Percentiles rank a stretch among this genome's conserved stretches.
Evolutionary conservation across 2,797 vertebrate genomes (phyloP).

Genomic region (Oreochromis grahami): DNA sequence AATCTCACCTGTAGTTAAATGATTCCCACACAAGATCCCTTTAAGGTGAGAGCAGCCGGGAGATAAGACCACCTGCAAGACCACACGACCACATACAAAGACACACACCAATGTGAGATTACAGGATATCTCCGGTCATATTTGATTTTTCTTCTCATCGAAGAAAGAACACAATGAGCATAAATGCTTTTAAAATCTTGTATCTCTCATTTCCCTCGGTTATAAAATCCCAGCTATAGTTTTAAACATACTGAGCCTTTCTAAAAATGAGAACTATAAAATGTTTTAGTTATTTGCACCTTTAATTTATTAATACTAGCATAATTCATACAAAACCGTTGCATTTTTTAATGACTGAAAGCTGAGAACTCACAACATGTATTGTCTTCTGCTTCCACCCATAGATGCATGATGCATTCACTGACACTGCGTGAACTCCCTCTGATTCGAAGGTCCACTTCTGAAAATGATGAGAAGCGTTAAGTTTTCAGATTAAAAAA

Average conservation of each 20-base stretch:
- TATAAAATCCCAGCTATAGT: not conserved
- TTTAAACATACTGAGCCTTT: not conserved
- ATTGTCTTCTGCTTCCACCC: conserved; percentile 48
- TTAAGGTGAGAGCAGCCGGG: conserved; percentile 11
- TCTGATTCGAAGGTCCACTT: conserved; percentile 41
- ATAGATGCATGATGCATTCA: conserved; percentile 40
- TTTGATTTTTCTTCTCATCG: not conserved
- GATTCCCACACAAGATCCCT: not conserved
- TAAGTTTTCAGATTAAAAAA: not conserved
- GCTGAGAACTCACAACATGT: conserved; percentile 34
- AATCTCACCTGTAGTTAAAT: not conserved
- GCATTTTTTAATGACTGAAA: not conserved
- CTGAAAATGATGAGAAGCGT: not conserved
- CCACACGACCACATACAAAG: not conserved
- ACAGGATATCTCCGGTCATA: not conserved
- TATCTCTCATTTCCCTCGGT: fast-evolving
- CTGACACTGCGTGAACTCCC: conserved; percentile 42
- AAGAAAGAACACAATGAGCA: not conserved
- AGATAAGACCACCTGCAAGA: conserved; percentile 35
- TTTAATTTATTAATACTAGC: not conserved
- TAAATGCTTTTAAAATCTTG: not conserved
- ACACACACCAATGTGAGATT: not conserved
- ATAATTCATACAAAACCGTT: not conserved
- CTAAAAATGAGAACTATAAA: not conserved
- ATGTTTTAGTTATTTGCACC: not conserved